phyloP scores from a whole-genome alignment of 2,797 vertebrate species.

The Ispidina picta region DNA sequence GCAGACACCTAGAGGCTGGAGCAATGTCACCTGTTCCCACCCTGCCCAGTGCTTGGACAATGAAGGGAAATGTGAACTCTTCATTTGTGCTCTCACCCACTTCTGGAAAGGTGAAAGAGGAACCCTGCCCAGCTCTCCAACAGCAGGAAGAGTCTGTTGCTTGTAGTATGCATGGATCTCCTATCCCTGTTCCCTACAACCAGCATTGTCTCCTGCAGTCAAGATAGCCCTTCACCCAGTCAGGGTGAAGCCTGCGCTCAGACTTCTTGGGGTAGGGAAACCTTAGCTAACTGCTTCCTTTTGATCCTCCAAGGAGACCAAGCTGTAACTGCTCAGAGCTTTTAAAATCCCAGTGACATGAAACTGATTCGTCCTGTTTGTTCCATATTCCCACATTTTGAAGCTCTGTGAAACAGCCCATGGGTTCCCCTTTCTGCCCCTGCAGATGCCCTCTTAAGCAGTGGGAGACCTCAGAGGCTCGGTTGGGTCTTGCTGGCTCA shows the following conservation, averaged over 20 bases:
- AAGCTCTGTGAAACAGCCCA: neutral
- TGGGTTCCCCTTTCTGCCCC: neutral
- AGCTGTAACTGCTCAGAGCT: neutral
- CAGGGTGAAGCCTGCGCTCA: neutral
- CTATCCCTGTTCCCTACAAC: neutral
- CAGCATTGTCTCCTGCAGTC: neutral
- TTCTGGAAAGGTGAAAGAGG: neutral
- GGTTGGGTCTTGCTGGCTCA: neutral
- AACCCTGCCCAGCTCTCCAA: neutral
- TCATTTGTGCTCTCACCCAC: neutral
- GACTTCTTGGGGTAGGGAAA: neutral
- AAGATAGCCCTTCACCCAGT: neutral
- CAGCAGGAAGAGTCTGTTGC: neutral
- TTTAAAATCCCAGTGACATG: neutral
- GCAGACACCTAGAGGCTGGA: neutral
- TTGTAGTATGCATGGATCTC: neutral
- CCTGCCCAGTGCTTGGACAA: accelerated
- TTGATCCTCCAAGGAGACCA: neutral
- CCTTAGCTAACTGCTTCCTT: neutral
- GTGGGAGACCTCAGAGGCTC: neutral
- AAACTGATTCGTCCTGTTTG: neutral
- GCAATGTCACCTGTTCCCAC: neutral
- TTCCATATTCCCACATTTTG: neutral
- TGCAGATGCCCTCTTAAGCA: neutral
- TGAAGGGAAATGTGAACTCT: neutral